Evolutionary conservation across 2,113 vertebrate species (phyloP), one percentile per base, ranked within the genome.

Genomic region (Lasiurus borealis): DNA sequence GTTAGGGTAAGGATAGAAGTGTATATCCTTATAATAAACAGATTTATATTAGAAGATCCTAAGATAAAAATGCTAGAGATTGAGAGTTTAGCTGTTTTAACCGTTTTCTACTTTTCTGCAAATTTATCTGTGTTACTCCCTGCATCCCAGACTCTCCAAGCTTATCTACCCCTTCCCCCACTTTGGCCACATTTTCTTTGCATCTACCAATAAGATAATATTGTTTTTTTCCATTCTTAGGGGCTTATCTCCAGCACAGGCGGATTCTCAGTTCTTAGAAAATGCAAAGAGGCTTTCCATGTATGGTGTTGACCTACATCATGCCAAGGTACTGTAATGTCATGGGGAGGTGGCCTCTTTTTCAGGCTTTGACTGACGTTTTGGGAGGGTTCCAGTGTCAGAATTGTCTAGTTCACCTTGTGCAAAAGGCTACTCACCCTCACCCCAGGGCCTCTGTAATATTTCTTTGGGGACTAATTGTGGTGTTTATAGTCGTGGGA

Each of bases 281-380:
- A 99, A 99, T 85, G 99, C 99, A 83, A 99, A 99, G 98, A 99
- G 99, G 83, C 99, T 99, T 66, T 99, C 99, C 80, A 99, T 99
- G 99, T 99, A 99, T 1, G 99, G 99, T 2, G 99, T 99, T 93
- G 99, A 99, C 97, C 98, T 99, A 66, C 99, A 99, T 98, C 99
- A 99, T 77, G 99, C 99, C 82, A 99, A 99, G 99, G 99, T 99
- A 99, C 36, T 93, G 62, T 73, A 23, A 12, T 13, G 9, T 21
- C 4, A 2, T 0, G 25, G 50, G 54, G n/a, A 85, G 27, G 8
- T 44, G 5, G 21, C n/a, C 7, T 59, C 36, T 64, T 36, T n/a
- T 66, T 6, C 29, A 7, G 10, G 36, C 12, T 88, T 34, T 69
- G 36, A 34, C 40, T 72, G 5, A 44, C 5, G 14, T 23, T 91